Evolutionary conservation across 2,888 invertebrate species (phyloP).

Genomic region (Leptinotarsa rubiginosa): DNA sequence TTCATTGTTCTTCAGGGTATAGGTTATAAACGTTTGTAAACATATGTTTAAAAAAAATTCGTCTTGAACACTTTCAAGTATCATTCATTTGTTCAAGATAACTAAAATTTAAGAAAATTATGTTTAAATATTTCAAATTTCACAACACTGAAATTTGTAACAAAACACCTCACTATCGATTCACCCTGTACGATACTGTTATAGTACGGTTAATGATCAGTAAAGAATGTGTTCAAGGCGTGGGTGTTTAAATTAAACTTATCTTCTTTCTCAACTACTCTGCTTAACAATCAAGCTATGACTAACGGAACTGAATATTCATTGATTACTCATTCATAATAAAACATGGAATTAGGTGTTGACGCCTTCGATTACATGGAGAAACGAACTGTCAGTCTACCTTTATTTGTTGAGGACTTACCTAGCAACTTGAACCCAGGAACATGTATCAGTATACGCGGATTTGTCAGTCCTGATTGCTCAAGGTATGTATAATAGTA

Average conservation of each 20-base stretch:
- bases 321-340: neutral
- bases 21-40: too few relatives aligned
- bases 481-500: constrained; percentile 50
- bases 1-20: too few relatives aligned
- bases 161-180: too few relatives aligned
- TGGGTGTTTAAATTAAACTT: neutral
- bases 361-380: constrained; percentile 50
- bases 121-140: too few relatives aligned
- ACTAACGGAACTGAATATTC: neutral
- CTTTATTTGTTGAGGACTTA: constrained; percentile 51
- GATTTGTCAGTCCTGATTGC: constrained; percentile 51
- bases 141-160: too few relatives aligned
- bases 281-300: neutral
- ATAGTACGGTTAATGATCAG: too few relatives aligned
- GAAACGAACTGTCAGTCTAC: constrained; percentile 47
- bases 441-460: constrained; percentile 53
- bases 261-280: neutral
- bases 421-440: constrained; percentile 53
- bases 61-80: too few relatives aligned
- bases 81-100: too few relatives aligned
- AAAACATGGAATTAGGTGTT: constrained; percentile 44
- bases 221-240: neutral
- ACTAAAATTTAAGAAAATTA: too few relatives aligned
- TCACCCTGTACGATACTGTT: too few relatives aligned
- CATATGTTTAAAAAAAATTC: too few relatives aligned